These are phyloP conservation scores for Acleris laterana DNA, from an alignment of 2,888 invertebrate species.

Conservation along the genomic window DNA sequence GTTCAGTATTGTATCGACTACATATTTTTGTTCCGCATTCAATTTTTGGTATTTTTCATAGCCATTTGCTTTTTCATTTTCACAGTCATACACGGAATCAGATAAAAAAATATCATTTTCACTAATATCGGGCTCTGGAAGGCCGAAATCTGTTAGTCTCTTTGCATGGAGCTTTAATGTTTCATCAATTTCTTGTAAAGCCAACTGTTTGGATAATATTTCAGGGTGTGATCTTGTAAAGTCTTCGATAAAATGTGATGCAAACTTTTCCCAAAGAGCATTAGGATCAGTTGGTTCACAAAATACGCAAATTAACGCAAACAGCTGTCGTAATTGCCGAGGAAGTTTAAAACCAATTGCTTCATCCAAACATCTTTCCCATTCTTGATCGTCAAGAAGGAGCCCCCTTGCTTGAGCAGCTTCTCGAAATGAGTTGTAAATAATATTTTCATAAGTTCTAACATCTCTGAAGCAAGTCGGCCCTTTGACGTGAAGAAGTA, in stretches of 20 bases:
- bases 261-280: constrained; percentile 27
- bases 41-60: constrained; percentile 1
- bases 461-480: constrained; percentile 42
- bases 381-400: constrained; percentile 27
- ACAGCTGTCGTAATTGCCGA: constrained; percentile 40
- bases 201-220: background rate
- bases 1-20: background rate
- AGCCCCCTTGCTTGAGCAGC: constrained; percentile 29
- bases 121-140: too few relatives aligned
- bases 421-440: constrained; percentile 29
- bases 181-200: too few relatives aligned
- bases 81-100: too few relatives aligned
- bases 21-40: background rate
- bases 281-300: constrained; percentile 34
- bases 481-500: constrained; percentile 44
- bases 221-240: constrained; percentile 39
- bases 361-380: constrained; percentile 38
- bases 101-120: too few relatives aligned
- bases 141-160: too few relatives aligned
- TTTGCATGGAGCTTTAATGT: too few relatives aligned
- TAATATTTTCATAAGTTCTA: constrained; percentile 38
- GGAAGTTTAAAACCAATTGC: constrained; percentile 39
- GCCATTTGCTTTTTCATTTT: too few relatives aligned
- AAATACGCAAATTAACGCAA: constrained; percentile 40
- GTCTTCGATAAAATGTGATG: constrained; percentile 28